Evolutionary conservation across 2,888 invertebrate species (phyloP), one percentile per base, ranked within the genome.

Genomic region (Cactoblastis cactorum): DNA sequence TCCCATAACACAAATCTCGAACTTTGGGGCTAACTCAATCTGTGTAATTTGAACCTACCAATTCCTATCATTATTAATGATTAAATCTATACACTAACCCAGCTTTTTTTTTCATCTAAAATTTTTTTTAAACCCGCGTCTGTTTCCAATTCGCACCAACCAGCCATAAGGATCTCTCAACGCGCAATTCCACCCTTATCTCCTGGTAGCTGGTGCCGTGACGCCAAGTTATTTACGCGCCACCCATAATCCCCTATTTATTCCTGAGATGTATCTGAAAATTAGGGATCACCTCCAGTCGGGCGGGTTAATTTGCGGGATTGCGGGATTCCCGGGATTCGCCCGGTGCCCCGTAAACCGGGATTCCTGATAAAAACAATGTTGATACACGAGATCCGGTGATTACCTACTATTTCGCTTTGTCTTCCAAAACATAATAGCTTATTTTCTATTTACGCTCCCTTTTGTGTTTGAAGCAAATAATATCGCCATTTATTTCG

Each of bases 181-280:
- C 69, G 75, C 66, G 76, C 83, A 83, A 85, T 85, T 78, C 75
- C 80, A 70, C 73, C 71, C 84, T 88, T 88, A 86, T 86, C 87
- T 80, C 71, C 63, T 72, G 70, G 68, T 69, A 63, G 73, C 77
- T 37, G 28, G 63, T 64, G 71, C 67, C 80, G 78, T 83, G 85
- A 83, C 85, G 82, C 80, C 71, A 72, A 70, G 80, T 85, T 89
- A 88, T 89, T 88, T 88, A 89, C 87, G 86, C 82, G 72, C 82
- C 77, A 80, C 68, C 78, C 83, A 84, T 87, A 88, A 89, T 86
- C 88, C 84, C 79, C 88, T 88, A 87, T 88, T 88, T 88, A 87
- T 88, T 84, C 85, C 74, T 74, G 81, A 83, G 84, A 88, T 86
- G 85, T 88, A 88, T 89, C 87, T 86, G 86, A 85, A 88, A 89